phyloP scores from a whole-genome alignment of 2,797 vertebrate genomes.

The Strix occidentalis region DNA sequence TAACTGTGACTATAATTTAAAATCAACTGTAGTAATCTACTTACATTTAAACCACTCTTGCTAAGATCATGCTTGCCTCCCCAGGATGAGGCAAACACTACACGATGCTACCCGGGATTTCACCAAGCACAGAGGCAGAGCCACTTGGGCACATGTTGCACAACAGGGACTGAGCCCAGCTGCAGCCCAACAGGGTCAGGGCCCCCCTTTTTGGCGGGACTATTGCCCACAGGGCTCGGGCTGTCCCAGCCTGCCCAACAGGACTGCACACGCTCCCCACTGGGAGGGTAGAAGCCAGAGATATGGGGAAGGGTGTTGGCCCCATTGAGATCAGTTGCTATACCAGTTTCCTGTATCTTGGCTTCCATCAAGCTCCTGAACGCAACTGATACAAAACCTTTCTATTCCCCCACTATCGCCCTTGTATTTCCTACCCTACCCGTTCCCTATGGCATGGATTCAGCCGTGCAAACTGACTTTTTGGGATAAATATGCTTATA shows the following conservation, averaged over 20 bases:
- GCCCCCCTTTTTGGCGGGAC: not conserved
- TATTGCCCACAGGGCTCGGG: not conserved
- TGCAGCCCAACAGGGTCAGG: not conserved
- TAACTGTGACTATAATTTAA: not conserved
- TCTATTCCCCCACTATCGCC: not conserved
- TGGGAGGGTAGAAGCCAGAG: not conserved
- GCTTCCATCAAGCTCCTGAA: not conserved
- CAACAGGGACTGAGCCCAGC: not conserved
- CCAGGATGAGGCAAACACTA: not conserved
- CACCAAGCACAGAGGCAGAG: rapidly evolving
- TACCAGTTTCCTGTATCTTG: not conserved
- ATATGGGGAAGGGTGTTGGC: not conserved
- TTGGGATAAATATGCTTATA: not conserved
- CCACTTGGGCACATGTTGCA: rapidly evolving
- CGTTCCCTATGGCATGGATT: rapidly evolving
- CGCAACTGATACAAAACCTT: not conserved
- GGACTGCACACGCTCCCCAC: not conserved
- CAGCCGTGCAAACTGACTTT: not conserved
- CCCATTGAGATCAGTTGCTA: not conserved
- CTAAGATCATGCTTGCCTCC: not conserved
- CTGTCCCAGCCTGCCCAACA: constrained; percentile 37
- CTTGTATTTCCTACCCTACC: not conserved
- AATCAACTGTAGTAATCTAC: not conserved
- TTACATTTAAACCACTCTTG: not conserved
- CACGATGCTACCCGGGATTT: rapidly evolving